A percentile compares a stretch with the other conserved stretches of the same genome.
Evolutionary conservation across 2,797 vertebrate genomes (phyloP).

Genomic region (Danionella dracula): DNA sequence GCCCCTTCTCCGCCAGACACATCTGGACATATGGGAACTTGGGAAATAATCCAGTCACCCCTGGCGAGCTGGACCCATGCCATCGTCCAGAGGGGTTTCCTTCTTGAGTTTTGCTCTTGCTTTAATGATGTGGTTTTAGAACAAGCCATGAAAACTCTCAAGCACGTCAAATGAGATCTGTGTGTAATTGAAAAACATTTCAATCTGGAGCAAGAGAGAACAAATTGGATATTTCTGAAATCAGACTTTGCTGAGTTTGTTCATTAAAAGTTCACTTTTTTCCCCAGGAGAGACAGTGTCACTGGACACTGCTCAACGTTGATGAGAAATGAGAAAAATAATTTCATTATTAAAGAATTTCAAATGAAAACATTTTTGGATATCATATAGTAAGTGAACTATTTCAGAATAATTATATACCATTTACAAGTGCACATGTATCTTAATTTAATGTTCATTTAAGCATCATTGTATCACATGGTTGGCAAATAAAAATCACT

Average conservation of each 20-base stretch:
- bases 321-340: neutral
- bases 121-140: slow-evolving; percentile 62
- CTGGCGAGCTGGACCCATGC: slow-evolving; percentile 21
- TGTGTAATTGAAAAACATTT: slow-evolving; percentile 60
- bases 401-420: too few species aligned
- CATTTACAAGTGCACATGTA: too few species aligned
- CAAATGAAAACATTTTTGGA: too few species aligned
- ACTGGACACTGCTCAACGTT: neutral
- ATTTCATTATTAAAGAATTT: neutral
- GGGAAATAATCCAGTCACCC: slow-evolving; percentile 26
- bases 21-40: slow-evolving; percentile 4
- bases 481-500: too few species aligned
- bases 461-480: too few species aligned
- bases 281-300: slow-evolving; percentile 33
- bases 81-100: slow-evolving; percentile 24
- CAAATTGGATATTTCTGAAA: slow-evolving; percentile 61
- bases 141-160: slow-evolving; percentile 51
- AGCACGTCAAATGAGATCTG: slow-evolving; percentile 52
- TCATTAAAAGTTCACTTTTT: slow-evolving; percentile 61
- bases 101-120: slow-evolving; percentile 29
- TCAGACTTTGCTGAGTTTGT: slow-evolving; percentile 65
- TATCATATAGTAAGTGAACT: too few species aligned
- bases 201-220: slow-evolving; percentile 52
- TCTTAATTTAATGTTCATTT: too few species aligned
- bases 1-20: slow-evolving; percentile 17